phyloP scores from a whole-genome alignment of 2,888 invertebrate species.

The Xestia rhomboidea region DNA sequence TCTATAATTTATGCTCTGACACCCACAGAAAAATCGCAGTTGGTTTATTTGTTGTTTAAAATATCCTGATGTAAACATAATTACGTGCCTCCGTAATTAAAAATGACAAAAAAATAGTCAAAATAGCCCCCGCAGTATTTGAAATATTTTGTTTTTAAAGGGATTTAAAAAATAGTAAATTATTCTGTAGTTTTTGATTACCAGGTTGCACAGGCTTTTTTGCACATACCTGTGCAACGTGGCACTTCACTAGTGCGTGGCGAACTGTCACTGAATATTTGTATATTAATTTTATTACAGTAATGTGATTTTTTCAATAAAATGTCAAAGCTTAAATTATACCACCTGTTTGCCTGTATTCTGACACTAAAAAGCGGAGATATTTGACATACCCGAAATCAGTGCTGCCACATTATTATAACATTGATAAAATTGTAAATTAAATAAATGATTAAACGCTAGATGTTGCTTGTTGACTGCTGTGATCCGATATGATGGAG shows the following conservation, averaged over 20 bases:
- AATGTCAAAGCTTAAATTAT: constrained; percentile 24
- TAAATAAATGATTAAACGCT: constrained; percentile 79
- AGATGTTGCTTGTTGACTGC: constrained; percentile 89
- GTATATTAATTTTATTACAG: neutral
- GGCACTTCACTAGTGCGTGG: neutral
- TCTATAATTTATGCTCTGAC: constrained; percentile 27
- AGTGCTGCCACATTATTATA: constrained; percentile 10
- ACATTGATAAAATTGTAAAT: constrained; percentile 12
- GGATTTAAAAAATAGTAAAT: neutral
- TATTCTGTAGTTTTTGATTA: neutral
- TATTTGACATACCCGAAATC: constrained; percentile 4
- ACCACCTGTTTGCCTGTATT: neutral
- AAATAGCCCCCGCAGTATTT: neutral
- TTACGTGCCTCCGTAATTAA: neutral
- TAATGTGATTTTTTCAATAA: neutral
- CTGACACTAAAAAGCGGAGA: constrained; percentile 1
- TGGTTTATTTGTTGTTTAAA: neutral
- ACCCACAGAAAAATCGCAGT: neutral
- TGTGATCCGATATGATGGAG: constrained; percentile 87
- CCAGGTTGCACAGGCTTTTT: constrained; percentile 1
- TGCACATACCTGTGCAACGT: constrained; percentile 3
- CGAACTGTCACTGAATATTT: neutral
- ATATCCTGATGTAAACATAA: neutral
- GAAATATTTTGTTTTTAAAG: neutral
- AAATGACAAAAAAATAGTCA: neutral